Evolutionary conservation across 2,113 vertebrate genomes (phyloP).

Genomic region (Brachionichthys hirsutus): DNA sequence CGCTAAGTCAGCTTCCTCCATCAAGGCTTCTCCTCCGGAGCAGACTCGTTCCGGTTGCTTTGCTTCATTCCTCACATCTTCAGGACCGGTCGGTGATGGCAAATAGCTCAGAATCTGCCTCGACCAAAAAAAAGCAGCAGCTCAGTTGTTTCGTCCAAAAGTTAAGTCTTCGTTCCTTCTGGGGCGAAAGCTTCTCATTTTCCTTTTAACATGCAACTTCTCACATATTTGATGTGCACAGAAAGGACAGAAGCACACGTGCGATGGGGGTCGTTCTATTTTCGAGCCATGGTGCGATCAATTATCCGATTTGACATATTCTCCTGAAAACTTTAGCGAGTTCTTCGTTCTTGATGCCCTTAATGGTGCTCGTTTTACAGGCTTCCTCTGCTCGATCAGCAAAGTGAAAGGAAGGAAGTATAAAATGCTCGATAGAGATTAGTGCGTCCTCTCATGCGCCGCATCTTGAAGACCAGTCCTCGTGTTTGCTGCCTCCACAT

Average conservation of each 20-base stretch:
- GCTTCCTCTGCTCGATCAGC: slow-evolving; percentile 8
- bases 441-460: slow-evolving; percentile 11
- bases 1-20: slow-evolving; percentile 28
- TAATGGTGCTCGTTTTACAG: too few relatives aligned
- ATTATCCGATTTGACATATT: too few relatives aligned
- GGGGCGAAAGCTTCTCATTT: background rate
- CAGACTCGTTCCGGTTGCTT: slow-evolving; percentile 36
- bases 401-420: slow-evolving; percentile 20
- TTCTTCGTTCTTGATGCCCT: too few relatives aligned
- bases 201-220: too few relatives aligned
- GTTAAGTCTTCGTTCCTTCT: slow-evolving; percentile 5
- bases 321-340: too few relatives aligned
- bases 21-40: slow-evolving; percentile 35
- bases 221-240: too few relatives aligned
- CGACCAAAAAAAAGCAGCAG: too few relatives aligned
- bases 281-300: background rate
- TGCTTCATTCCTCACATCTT: slow-evolving; percentile 37
- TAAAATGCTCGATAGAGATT: slow-evolving; percentile 2
- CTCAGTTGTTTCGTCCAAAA: slow-evolving; percentile 21
- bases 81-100: slow-evolving; percentile 34
- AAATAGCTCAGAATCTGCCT: slow-evolving; percentile 23
- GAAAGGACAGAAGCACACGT: too few relatives aligned
- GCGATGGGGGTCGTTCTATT: too few relatives aligned
- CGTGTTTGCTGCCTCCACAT: slow-evolving; percentile 5
- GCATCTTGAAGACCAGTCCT: background rate